These are phyloP conservation scores for Zapus hudsonius DNA, from an alignment of 2,113 vertebrate species.

Conservation along the genomic window DNA sequence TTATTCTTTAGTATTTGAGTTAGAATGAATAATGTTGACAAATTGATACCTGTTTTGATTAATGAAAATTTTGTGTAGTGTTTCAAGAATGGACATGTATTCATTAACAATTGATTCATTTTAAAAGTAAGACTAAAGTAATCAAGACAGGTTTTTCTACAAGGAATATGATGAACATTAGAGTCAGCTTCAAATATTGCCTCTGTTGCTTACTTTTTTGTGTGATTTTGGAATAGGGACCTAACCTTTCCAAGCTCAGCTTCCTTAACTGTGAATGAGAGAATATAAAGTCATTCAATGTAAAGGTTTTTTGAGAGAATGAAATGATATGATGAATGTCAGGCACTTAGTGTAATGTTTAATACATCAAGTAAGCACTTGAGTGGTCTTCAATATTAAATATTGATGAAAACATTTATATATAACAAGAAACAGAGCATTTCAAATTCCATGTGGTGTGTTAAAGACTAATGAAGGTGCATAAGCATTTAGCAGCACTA, in stretches of 20 bases:
- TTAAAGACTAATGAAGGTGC: background rate
- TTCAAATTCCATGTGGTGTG: background rate
- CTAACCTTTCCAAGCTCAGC: background rate
- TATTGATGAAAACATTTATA: conserved; percentile 34
- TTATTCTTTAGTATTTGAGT: background rate
- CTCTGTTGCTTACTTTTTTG: background rate
- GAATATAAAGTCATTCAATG: conserved; percentile 10
- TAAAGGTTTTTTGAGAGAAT: background rate
- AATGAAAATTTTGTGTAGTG: background rate
- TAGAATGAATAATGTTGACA: background rate
- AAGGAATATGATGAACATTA: background rate
- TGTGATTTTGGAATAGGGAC: background rate
- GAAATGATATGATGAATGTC: background rate
- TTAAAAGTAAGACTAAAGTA: background rate
- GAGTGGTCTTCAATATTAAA: conserved; percentile 11
- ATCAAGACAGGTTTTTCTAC: background rate
- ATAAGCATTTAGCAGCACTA: background rate
- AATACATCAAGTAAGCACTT: background rate
- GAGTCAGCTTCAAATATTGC: background rate
- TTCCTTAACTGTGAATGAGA: background rate
- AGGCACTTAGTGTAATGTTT: conserved; percentile 5
- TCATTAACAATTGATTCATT: background rate
- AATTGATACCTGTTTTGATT: background rate
- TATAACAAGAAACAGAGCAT: conserved; percentile 11
- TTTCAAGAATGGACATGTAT: conserved; percentile 4